Base-by-base conservation (phyloP, 2,797 vertebrate genomes). In the Muraenolepis orangiensis region DNA sequence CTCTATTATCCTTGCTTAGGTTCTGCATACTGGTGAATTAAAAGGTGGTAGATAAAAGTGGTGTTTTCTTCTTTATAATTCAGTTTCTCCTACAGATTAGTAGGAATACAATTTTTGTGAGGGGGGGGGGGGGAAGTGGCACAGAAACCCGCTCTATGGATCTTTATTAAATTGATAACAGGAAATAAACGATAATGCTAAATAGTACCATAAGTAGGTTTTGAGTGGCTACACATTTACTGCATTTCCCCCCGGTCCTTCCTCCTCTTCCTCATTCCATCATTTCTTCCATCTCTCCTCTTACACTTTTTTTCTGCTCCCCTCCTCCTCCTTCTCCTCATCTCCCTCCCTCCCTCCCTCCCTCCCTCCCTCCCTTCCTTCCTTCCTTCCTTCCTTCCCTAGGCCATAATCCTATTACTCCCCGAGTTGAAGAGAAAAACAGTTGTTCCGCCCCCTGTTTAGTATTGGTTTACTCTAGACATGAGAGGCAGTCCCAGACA, bases 1-100 rank as follows among this genome's bases (percentile, higher is more conserved):
- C 51, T 57, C 51, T 57, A 23, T 57, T 77, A 76, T 42, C 78
- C 76, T 81, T 72, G n/a, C 76, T 42, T 68, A 64, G 34, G 71
- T 82, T 67, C 66, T 80, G 64, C 69, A 71, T 73, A 76, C 73
- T 18, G 38, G 64, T 70, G 69, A 67, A 71, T 74, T 74, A 66
- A 70, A n/a, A 23, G 10, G n/a, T 66, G 76, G n/a, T 11, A 66
- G 26, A 42, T 66, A 69, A 72, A 73, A 36, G 36, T 34, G 7
- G 51, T 12, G 20, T 57, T 20, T 57, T n/a, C 51, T 66, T 70
- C 69, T 16, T 20, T 31, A 66, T 66, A 30, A 76, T 69, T 68
- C n/a, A 72, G 69, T 76, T 76, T 72, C 30, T 26, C 29, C 66
- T 2, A 40, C 16, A 31, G 36, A 70, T 32, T 66, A 71, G 34